Evolutionary conservation across 1,140 invertebrate genomes (phyloP), one percentile per base, ranked within the genome.

Genomic region (Euglossa dilemma): DNA sequence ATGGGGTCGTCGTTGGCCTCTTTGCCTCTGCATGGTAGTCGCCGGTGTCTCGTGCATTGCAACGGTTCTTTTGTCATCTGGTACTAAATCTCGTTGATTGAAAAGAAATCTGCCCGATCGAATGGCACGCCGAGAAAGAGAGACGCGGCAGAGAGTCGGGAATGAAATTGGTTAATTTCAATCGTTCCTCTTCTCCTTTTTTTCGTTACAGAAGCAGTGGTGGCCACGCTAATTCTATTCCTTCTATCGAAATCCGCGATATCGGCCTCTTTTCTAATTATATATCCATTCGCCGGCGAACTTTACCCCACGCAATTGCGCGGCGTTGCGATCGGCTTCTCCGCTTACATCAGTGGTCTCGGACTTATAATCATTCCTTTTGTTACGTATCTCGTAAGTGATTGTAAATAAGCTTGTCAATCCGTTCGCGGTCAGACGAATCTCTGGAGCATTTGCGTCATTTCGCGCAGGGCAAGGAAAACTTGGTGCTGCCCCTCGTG

Each of bases 201-300:
- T 47, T 47, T 61, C 52, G n/a, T 83, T 96, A 85, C 92, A 97
- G 97, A 97, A 94, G 96, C 97, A 47, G 95, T 96, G 61, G 95
- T 95, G 23, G 95, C 96, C 87, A 98, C 97, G 9, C 92, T 98
- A 45, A 94, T 97, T 47, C 92, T 99, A 16, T 98, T 97, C 91
- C 94, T 99, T 18, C 94, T 98, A 87, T 98, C 98, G 6, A 98
- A 98, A 93, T 98, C 97, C 85, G 96, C 97, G 66, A 98, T 98
- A 92, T 98, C 98, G 0, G 97, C 97, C 9, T 98, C 98, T 1
- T 99, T 98, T 93, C 94, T 98, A 45, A 97, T 98, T 25, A 97
- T 98, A 83, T 98, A 98, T 93, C 97, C 98, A 2, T 98, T 98
- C 92, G 97, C 98, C 88, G 97, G 97, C 7, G 98, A 98, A 94